phyloP scores from a whole-genome alignment of 2,113 vertebrate genomes.

The Sinocyclocheilus rhinocerous region DNA sequence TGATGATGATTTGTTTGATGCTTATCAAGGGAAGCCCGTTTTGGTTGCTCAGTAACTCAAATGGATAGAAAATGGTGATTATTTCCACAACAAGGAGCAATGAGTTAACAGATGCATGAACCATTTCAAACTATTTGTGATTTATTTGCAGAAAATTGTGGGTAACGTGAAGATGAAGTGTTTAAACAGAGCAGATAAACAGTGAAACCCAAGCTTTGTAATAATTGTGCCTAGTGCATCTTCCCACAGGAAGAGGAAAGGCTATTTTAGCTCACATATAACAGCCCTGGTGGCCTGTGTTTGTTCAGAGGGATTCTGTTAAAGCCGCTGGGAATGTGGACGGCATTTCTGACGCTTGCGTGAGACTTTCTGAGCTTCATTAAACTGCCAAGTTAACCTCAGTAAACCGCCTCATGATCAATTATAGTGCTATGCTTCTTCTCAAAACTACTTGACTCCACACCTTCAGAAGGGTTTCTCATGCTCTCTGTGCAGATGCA shows the following conservation, averaged over 20 bases:
- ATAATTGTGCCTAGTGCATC: background rate
- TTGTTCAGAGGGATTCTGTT: background rate
- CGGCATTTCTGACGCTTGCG: background rate
- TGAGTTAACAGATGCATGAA: too few species aligned
- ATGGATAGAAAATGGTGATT: too few species aligned
- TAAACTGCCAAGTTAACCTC: background rate
- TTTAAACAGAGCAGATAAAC: background rate
- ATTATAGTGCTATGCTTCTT: background rate
- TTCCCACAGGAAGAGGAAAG: background rate
- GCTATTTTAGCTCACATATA: background rate
- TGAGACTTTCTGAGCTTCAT: background rate
- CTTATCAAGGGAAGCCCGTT: too few species aligned
- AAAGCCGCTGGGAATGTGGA: background rate
- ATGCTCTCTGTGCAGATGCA: background rate
- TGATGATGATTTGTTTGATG: too few species aligned
- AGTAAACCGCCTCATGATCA: background rate
- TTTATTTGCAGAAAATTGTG: too few species aligned
- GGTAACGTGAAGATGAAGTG: too few species aligned
- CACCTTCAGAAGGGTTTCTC: background rate
- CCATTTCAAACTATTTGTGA: too few species aligned
- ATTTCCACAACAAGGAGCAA: too few species aligned
- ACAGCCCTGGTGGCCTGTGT: background rate
- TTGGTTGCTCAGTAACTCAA: too few species aligned
- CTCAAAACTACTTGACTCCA: background rate
- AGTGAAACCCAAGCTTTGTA: background rate